A percentile compares a stretch with the other conserved stretches of the same genome.
These are phyloP conservation scores for Pocillopora verrucosa DNA, from an alignment of 64 coral and sea anemone species.

Conservation along the genomic window DNA sequence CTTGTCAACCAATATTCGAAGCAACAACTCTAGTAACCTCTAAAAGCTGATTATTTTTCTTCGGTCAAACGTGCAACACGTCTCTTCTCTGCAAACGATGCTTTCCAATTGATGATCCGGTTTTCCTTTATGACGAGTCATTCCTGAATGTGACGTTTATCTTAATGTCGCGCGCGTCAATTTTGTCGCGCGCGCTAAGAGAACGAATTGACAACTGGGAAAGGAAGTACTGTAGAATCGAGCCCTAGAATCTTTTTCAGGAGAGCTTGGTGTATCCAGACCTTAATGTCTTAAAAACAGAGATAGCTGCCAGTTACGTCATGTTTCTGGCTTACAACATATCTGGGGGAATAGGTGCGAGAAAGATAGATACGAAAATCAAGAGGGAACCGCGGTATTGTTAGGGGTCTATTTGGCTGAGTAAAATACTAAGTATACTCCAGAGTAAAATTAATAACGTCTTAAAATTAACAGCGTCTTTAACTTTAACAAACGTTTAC, in stretches of 20 bases:
- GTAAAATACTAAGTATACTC: too few species aligned
- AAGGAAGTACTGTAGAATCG: not conserved
- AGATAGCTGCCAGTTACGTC: too few species aligned
- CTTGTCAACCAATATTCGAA: not conserved
- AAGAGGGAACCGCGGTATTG: too few species aligned
- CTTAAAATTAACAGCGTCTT: too few species aligned
- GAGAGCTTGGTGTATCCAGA: not conserved
- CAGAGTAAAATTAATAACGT: too few species aligned
- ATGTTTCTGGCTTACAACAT: too few species aligned
- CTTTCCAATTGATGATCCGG: not conserved
- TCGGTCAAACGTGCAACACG: not conserved
- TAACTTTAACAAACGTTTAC: too few species aligned
- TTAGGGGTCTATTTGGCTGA: too few species aligned
- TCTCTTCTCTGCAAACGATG: not conserved
- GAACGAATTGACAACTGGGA: not conserved
- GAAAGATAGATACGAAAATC: too few species aligned
- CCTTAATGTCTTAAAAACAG: too few species aligned
- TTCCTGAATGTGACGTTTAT: slow-evolving; percentile 4
- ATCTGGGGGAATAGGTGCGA: too few species aligned
- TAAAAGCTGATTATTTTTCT: not conserved
- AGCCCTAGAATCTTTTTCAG: not conserved
- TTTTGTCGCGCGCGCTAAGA: not conserved
- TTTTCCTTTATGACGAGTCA: slow-evolving; percentile 8
- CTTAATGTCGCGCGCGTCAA: not conserved
- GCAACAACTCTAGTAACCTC: not conserved